Conservation (phyloP, 2,113 vertebrate species). For the Xenopus borealis region DNA sequence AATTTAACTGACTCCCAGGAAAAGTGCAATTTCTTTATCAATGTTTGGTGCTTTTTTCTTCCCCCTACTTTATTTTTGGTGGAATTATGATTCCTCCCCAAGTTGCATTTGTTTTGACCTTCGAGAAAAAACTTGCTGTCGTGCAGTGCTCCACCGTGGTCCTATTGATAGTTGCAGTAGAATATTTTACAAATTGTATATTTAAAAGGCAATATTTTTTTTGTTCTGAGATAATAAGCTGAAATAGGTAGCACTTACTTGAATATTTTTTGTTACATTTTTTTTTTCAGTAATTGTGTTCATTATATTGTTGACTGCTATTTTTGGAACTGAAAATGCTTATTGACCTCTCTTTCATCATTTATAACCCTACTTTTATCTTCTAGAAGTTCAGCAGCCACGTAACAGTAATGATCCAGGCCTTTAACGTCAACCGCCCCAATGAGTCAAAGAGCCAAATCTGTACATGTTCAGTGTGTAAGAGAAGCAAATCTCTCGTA, state of each 20-base stretch:
- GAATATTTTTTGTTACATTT: constrained; percentile 20
- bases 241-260: constrained; percentile 35
- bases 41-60: not conserved
- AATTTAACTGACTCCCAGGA: too few species aligned
- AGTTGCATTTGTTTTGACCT: not conserved
- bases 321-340: too few species aligned
- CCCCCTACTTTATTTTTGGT: not conserved
- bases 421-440: too few species aligned
- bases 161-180: not conserved
- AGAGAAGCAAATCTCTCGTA: too few species aligned
- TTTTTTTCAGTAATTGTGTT: too few species aligned
- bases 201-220: constrained; percentile 9
- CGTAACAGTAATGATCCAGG: too few species aligned
- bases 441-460: too few species aligned
- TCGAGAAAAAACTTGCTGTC: constrained; percentile 2
- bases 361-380: too few species aligned
- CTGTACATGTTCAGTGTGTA: too few species aligned
- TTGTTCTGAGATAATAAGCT: constrained; percentile 11
- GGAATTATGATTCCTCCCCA: not conserved
- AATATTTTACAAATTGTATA: constrained; percentile 14
- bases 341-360: too few species aligned
- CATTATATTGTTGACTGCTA: not conserved
- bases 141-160: constrained; percentile 19
- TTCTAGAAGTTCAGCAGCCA: too few species aligned
- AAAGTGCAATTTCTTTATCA: too few species aligned